These are phyloP conservation scores for Menura novaehollandiae DNA, from an alignment of 2,113 vertebrate species.

Conservation along the genomic window DNA sequence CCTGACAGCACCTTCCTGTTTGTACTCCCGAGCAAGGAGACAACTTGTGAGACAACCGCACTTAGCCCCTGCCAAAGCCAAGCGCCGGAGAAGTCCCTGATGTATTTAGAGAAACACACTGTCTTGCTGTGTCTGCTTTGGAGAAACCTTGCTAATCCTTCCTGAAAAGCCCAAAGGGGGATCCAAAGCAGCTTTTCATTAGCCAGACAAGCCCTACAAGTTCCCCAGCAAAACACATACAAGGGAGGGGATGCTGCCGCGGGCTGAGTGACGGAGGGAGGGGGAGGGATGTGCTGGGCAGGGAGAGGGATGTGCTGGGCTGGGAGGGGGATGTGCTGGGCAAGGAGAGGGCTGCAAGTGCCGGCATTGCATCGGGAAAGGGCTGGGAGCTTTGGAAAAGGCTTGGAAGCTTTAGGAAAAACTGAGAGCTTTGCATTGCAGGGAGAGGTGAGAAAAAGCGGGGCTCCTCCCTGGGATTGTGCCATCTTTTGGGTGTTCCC, in stretches of 20 bases:
- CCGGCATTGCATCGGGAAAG: not conserved
- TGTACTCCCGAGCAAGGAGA: not conserved
- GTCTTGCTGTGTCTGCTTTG: constrained; percentile 52
- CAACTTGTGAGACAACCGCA: constrained; percentile 15
- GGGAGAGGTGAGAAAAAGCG: rapidly evolving
- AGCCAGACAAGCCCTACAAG: constrained; percentile 51
- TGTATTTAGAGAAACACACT: constrained; percentile 50
- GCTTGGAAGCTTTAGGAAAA: not conserved
- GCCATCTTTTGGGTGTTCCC: rapidly evolving
- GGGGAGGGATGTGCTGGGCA: not conserved
- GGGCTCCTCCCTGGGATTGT: not conserved
- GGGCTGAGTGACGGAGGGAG: not conserved
- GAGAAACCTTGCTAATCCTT: constrained; percentile 60
- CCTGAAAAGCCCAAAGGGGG: constrained; percentile 55
- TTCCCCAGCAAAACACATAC: not conserved
- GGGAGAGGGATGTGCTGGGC: not conserved
- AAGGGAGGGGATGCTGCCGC: not conserved
- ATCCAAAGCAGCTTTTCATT: constrained; percentile 62
- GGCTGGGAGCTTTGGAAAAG: not conserved
- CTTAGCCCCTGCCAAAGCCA: constrained; percentile 50
- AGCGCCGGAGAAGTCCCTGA: not conserved
- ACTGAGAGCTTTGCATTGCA: not conserved
- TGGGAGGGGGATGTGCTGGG: not conserved
- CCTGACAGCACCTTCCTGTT: constrained; percentile 27
- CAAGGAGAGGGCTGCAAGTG: not conserved